These are phyloP conservation scores for Blennius ocellaris DNA, from an alignment of 2,113 vertebrate species.

Conservation along the genomic window DNA sequence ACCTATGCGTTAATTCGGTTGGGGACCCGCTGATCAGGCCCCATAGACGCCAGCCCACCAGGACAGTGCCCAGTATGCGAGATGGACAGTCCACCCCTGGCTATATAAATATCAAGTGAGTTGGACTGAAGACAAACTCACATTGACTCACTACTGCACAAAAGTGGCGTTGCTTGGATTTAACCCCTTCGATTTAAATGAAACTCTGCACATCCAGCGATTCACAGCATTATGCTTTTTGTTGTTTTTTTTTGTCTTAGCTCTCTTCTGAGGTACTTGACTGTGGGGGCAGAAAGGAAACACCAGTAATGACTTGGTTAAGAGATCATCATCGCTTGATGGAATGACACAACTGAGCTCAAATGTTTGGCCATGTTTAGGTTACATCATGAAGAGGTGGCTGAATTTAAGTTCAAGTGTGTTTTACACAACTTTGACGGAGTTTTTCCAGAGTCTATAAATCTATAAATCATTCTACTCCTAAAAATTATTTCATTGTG, in stretches of 20 bases:
- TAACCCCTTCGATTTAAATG: not conserved
- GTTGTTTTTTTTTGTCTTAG: not conserved
- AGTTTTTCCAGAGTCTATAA: no score
- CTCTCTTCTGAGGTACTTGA: slow-evolving; percentile 32
- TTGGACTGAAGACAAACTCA: no score
- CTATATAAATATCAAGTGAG: no score
- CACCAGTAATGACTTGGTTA: slow-evolving; percentile 16
- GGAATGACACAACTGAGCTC: slow-evolving; percentile 13
- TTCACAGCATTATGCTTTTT: slow-evolving; percentile 23
- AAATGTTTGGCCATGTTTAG: slow-evolving; percentile 49
- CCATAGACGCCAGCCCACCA: no score
- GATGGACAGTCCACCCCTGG: no score
- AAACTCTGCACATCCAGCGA: not conserved
- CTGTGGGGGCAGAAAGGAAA: slow-evolving; percentile 29
- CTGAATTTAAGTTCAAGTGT: slow-evolving; percentile 1
- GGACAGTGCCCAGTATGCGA: no score
- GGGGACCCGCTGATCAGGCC: no score
- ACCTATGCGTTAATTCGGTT: no score
- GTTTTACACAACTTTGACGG: not conserved
- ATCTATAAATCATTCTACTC: no score
- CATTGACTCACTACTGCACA: no score
- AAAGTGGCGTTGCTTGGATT: no score
- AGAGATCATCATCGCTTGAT: slow-evolving; percentile 34
- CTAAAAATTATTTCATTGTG: not conserved
- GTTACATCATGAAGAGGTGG: slow-evolving; percentile 46